Conservation (phyloP, 2,888 invertebrate genomes). For the Dolomedes plantarius region DNA sequence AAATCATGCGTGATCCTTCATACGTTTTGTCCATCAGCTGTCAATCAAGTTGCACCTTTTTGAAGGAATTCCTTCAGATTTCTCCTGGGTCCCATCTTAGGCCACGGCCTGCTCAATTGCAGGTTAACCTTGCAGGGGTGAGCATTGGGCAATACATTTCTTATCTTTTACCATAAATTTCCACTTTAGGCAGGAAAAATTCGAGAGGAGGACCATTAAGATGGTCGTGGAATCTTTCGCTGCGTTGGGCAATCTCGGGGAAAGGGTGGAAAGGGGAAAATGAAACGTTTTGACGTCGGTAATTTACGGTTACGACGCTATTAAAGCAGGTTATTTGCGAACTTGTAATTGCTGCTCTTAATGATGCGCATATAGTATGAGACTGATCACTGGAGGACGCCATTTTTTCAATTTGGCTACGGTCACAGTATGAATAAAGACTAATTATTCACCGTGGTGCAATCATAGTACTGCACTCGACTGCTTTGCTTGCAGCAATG, state of each 20-base stretch:
- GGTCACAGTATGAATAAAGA: slow-evolving; percentile 1
- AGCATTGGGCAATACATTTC: slow-evolving; percentile 55
- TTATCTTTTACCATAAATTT: slow-evolving; percentile 67
- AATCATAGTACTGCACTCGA: not conserved
- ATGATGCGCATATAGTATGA: slow-evolving; percentile 5
- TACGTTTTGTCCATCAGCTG: slow-evolving; percentile 3
- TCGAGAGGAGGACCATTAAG: not conserved
- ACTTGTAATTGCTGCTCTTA: not conserved
- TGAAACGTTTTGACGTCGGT: slow-evolving; percentile 11
- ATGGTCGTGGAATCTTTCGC: not conserved
- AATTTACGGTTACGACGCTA: slow-evolving; percentile 42
- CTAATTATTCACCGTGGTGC: not conserved
- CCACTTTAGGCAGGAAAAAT: slow-evolving; percentile 45
- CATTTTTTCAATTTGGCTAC: slow-evolving; percentile 5
- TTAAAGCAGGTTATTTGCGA: slow-evolving; percentile 40
- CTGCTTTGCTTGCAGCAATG: not conserved
- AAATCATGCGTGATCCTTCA: not conserved
- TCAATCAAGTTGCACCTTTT: slow-evolving; percentile 15
- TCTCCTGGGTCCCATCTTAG: not conserved
- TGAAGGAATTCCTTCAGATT: not conserved
- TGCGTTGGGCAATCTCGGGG: not conserved
- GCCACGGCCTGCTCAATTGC: slow-evolving; percentile 42
- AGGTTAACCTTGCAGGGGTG: slow-evolving; percentile 39
- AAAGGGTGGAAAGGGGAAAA: not conserved
- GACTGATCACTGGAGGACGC: slow-evolving; percentile 8